A percentile compares a stretch with the other conserved stretches of the same genome.
Evolutionary conservation across 2,113 vertebrate genomes (phyloP).

Genomic region (Catagonus wagneri): DNA sequence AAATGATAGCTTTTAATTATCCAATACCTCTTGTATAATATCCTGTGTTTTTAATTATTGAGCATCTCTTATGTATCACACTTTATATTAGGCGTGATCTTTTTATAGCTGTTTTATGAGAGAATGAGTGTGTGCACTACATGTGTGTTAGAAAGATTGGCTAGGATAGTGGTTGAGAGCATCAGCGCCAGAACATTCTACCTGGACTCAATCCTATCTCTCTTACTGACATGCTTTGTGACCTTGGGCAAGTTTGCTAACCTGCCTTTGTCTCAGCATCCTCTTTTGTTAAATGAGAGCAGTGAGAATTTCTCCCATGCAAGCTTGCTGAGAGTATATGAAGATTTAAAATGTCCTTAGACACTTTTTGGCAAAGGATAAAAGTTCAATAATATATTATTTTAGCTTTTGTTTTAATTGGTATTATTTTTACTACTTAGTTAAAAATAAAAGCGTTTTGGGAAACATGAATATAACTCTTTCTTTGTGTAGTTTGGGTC

Average conservation of each 20-base stretch:
- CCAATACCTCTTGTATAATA: neutral
- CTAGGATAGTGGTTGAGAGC: neutral
- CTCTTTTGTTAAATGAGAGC: neutral
- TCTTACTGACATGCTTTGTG: neutral
- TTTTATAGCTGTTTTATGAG: neutral
- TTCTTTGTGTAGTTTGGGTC: neutral
- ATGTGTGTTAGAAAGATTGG: neutral
- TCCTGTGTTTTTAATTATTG: neutral
- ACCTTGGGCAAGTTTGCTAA: neutral
- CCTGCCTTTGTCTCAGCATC: neutral
- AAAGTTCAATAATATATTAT: neutral
- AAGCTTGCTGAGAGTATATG: neutral
- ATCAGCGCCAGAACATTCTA: accelerated
- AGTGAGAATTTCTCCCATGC: neutral
- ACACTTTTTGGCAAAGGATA: neutral
- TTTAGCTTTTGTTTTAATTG: neutral
- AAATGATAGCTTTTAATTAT: neutral
- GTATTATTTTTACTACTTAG: neutral
- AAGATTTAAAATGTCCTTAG: neutral
- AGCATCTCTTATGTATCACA: neutral
- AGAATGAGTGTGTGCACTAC: accelerated
- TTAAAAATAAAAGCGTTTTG: slow-evolving; percentile 13
- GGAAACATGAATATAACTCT: neutral
- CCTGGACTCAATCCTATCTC: neutral
- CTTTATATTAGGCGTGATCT: neutral